Evolutionary conservation across 2,113 vertebrate species (phyloP).

Genomic region (Vireo altiloquus): DNA sequence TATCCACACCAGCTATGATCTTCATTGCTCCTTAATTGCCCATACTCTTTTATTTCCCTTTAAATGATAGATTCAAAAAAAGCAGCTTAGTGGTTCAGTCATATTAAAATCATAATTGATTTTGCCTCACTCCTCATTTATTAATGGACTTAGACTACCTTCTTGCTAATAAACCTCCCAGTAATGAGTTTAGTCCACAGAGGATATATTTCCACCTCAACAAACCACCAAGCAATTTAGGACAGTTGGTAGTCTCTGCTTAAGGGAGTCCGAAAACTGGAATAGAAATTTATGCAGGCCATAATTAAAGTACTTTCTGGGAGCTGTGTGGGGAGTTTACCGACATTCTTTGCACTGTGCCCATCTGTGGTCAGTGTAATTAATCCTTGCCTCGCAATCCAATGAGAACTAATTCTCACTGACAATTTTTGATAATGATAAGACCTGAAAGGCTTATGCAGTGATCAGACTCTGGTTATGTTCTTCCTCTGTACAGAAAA

Average conservation of each 20-base stretch:
- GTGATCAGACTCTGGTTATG: not conserved
- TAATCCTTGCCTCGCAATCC: not conserved
- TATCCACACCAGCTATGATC: not conserved
- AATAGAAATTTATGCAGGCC: slow-evolving; percentile 62
- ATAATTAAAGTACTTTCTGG: slow-evolving; percentile 57
- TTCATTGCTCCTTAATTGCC: not conserved
- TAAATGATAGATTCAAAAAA: slow-evolving; percentile 7
- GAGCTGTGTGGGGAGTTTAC: slow-evolving; percentile 39
- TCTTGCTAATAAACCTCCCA: slow-evolving; percentile 61
- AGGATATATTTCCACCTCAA: slow-evolving; percentile 59
- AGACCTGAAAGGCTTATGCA: not conserved
- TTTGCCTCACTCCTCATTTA: slow-evolving; percentile 65
- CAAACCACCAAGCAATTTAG: slow-evolving; percentile 70
- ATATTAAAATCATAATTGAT: slow-evolving; percentile 69
- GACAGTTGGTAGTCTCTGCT: slow-evolving; percentile 63
- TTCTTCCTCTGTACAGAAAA: not conserved
- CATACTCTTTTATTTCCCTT: slow-evolving; percentile 30
- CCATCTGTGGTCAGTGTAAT: slow-evolving; percentile 67
- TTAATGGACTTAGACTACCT: slow-evolving; percentile 58
- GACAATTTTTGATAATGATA: not conserved
- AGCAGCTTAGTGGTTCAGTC: slow-evolving; percentile 28
- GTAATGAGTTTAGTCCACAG: slow-evolving; percentile 61
- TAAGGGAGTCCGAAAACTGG: slow-evolving; percentile 55
- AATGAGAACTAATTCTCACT: not conserved
- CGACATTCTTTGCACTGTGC: not conserved